A percentile compares a stretch with the other conserved stretches of the same genome.
phyloP scores from a whole-genome alignment of 1,140 invertebrate genomes.

The Penaeus vannamei region DNA sequence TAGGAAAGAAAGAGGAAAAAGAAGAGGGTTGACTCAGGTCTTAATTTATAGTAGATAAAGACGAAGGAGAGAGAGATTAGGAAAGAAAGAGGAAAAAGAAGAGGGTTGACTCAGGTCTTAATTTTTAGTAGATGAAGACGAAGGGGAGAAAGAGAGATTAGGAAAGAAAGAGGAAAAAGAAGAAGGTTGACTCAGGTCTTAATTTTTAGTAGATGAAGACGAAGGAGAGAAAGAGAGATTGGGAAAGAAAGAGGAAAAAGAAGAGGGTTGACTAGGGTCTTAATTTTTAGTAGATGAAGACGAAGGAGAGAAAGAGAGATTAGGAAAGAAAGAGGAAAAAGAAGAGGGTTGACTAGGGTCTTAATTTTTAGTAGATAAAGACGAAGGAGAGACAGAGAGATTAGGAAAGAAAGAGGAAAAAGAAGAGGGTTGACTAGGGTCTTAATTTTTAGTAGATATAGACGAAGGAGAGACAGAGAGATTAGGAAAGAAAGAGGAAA shows the following conservation, averaged over 20 bases:
- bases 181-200: too few species aligned
- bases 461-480: constrained; percentile 16
- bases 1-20: too few species aligned
- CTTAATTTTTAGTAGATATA: too few species aligned
- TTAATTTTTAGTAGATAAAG: not conserved
- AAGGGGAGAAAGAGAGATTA: not conserved
- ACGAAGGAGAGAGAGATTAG: too few species aligned
- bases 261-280: not conserved
- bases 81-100: not conserved
- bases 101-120: not conserved
- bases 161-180: constrained; percentile 12
- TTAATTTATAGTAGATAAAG: too few species aligned
- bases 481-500: not conserved
- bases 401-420: not conserved
- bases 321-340: constrained; percentile 5
- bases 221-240: not conserved
- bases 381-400: constrained; percentile 2
- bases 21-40: too few species aligned
- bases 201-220: too few species aligned
- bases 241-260: not conserved
- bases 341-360: not conserved
- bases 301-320: not conserved
- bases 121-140: not conserved
- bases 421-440: too few species aligned
- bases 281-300: not conserved